phyloP scores from a whole-genome alignment of 2,113 vertebrate genomes.

The Rana temporaria region DNA sequence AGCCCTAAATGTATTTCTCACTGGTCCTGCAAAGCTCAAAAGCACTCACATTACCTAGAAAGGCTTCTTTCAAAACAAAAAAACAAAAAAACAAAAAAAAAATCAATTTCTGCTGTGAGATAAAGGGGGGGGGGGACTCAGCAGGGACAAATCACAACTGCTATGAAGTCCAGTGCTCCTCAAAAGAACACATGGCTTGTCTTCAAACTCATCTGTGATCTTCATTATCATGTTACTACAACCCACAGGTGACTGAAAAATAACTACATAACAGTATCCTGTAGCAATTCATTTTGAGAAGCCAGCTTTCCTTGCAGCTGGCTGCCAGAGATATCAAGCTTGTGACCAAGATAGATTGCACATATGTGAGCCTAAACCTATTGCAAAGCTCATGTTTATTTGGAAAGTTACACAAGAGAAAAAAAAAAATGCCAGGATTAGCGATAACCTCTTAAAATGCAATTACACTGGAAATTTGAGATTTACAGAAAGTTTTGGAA shows the following conservation, averaged over 20 bases:
- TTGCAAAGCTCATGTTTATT: constrained; percentile 41
- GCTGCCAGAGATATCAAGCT: constrained; percentile 54
- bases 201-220: not conserved
- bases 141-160: no score
- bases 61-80: not conserved
- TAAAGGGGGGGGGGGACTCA: no score
- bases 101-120: no score
- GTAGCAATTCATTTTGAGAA: constrained; percentile 11
- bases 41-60: not conserved
- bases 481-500: not conserved
- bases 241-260: constrained; percentile 34
- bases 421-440: constrained; percentile 60
- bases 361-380: constrained; percentile 52
- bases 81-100: not conserved
- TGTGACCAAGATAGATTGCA: constrained; percentile 62
- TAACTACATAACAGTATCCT: not conserved
- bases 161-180: no score
- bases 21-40: not conserved
- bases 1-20: not conserved
- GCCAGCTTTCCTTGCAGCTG: constrained; percentile 47
- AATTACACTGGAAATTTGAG: constrained; percentile 9
- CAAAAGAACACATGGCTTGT: no score
- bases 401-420: constrained; percentile 60
- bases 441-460: constrained; percentile 8
- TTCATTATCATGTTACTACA: not conserved